Base-by-base conservation (phyloP, 2,888 invertebrate species). In the Mystacides longicornis region DNA sequence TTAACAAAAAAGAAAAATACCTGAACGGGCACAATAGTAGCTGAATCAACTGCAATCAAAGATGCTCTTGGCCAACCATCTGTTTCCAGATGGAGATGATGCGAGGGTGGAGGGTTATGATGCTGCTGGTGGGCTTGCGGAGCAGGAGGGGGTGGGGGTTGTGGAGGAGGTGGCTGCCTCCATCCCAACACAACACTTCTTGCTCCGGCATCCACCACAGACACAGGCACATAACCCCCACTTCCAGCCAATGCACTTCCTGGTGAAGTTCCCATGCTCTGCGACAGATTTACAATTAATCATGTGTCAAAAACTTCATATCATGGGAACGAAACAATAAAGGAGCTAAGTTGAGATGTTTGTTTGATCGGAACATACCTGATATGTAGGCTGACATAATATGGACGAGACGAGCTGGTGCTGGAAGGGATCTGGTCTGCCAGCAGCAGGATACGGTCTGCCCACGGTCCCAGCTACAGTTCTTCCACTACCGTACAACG, bases 331-430 rank as follows among this genome's bases (percentile, higher is more conserved):
- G n/a, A n/a, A n/a, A n/a, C n/a, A n/a, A n/a, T n/a, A n/a, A n/a
- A n/a, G n/a, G n/a, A n/a, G n/a, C n/a, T n/a, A n/a, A n/a, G n/a
- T n/a, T n/a, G n/a, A n/a, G n/a, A n/a, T n/a, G n/a, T n/a, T n/a
- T n/a, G n/a, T n/a, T n/a, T n/a, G n/a, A n/a, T n/a, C n/a, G 16
- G 16, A 37, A 7, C 11, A 23, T 20, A 83, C 85, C 78, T 93
- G 93, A 67, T 94, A 91, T 19, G 87, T 85, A 43, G 90, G 89
- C 66, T 93, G 93, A 72, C 94, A 94, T 53, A 95, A 79, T 66
- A 95, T 90, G 49, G 94, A 93, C n/a, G 93, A 93, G 33, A 94
- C 93, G 70, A 95, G 81, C 71, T 93, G 89, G 66, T 93, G 90
- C 65, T 90, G 89, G 79, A 94, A 94, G 47, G 89, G 87, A 69